phyloP scores from a whole-genome alignment of 2,888 invertebrate genomes.

The Atethmia centrago region DNA sequence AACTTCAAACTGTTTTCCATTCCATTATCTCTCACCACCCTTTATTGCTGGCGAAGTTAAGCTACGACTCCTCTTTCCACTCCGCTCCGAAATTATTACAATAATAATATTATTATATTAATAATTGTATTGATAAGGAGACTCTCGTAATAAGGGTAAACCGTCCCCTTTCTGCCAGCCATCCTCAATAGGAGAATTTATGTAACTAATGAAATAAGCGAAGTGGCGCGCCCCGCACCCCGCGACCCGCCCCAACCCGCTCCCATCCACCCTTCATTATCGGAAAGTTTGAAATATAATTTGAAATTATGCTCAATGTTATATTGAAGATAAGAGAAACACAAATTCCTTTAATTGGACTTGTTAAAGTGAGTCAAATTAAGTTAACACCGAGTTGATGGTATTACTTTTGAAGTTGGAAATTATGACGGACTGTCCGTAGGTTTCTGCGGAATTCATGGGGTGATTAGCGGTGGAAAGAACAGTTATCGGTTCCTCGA shows the following conservation, averaged over 20 bases:
- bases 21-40: conserved; percentile 90
- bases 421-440: conserved; percentile 89
- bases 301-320: conserved; percentile 91
- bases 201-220: conserved; percentile 91
- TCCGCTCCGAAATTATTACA: conserved; percentile 89
- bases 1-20: conserved; percentile 91
- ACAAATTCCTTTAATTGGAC: conserved; percentile 91
- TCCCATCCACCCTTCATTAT: conserved; percentile 89
- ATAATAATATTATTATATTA: conserved; percentile 91
- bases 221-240: conserved; percentile 82
- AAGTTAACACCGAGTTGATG: conserved; percentile 91
- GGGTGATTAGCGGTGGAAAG: conserved; percentile 85
- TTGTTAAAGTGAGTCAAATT: conserved; percentile 91
- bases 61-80: conserved; percentile 87
- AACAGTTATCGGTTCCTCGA: conserved; percentile 83
- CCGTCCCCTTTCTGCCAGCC: conserved; percentile 90
- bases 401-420: conserved; percentile 90
- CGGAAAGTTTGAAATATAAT: conserved; percentile 91
- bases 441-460: conserved; percentile 78
- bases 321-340: conserved; percentile 91
- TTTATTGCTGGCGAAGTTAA: conserved; percentile 90
- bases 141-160: conserved; percentile 91
- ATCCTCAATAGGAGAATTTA: conserved; percentile 91
- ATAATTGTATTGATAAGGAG: conserved; percentile 91
- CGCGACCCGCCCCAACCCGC: conserved; percentile 78